phyloP scores from a whole-genome alignment of 2,888 invertebrate genomes.

The Cyclophora punctaria region DNA sequence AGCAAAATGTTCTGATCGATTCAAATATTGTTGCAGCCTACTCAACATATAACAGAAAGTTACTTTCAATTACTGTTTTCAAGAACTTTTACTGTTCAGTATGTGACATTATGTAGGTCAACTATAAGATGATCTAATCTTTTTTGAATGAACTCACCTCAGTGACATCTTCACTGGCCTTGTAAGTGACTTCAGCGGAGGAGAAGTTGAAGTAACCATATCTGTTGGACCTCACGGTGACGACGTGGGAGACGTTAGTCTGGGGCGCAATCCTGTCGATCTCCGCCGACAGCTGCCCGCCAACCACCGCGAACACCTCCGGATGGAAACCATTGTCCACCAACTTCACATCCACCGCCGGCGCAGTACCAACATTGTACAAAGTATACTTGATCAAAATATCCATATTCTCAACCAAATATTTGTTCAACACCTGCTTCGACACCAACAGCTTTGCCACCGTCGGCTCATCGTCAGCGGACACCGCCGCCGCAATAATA shows the following conservation, averaged over 20 bases:
- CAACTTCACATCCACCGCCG: conserved; percentile 91
- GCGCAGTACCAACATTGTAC: conserved; percentile 93
- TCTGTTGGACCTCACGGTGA: conserved; percentile 91
- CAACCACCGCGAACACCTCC: conserved; percentile 91
- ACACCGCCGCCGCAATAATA: conserved; percentile 57
- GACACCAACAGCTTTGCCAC: conserved; percentile 90
- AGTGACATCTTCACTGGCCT: conserved; percentile 86
- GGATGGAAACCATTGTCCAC: conserved; percentile 94
- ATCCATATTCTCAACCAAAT: conserved; percentile 97
- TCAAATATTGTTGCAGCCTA: too few relatives aligned
- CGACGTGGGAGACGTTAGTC: conserved; percentile 94
- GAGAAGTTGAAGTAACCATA: conserved; percentile 98
- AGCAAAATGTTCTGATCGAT: too few relatives aligned
- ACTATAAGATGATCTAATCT: too few relatives aligned
- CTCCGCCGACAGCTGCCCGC: conserved; percentile 87
- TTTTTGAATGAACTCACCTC: conserved; percentile 65
- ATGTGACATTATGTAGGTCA: too few relatives aligned
- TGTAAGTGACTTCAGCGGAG: conserved; percentile 93
- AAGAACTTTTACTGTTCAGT: too few relatives aligned
- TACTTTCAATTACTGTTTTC: too few relatives aligned
- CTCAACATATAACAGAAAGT: too few relatives aligned
- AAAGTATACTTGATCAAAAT: conserved; percentile 95
- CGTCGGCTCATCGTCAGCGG: conserved; percentile 80
- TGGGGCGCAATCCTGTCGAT: conserved; percentile 94
- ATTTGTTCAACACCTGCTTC: conserved; percentile 96